These are phyloP conservation scores for Perodicticus potto DNA, from an alignment of 2,797 vertebrate species.

Conservation along the genomic window DNA sequence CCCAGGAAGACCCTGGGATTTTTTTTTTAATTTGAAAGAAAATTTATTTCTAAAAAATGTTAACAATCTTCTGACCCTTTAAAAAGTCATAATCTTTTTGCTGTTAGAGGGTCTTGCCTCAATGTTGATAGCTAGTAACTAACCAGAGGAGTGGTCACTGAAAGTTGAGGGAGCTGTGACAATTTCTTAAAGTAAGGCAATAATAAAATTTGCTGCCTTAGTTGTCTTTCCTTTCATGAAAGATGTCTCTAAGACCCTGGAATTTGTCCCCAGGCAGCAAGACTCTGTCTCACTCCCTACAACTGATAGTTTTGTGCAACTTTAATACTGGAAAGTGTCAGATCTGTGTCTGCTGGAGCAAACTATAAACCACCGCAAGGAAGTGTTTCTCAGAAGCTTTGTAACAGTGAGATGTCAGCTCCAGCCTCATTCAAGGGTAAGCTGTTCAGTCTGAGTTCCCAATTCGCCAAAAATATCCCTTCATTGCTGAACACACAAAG, in stretches of 20 bases:
- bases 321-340: constrained; percentile 14
- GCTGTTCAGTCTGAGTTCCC: constrained; percentile 14
- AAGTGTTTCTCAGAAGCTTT: constrained; percentile 61
- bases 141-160: background rate
- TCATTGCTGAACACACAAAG: background rate
- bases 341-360: background rate
- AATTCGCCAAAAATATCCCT: background rate
- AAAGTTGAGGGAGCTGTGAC: no score
- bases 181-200: background rate
- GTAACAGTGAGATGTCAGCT: background rate
- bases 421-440: background rate
- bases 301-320: background rate
- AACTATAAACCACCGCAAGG: constrained; percentile 6
- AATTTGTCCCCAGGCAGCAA: background rate
- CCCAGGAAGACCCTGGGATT: background rate
- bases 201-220: background rate
- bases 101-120: background rate
- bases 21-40: background rate
- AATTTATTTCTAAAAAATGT: background rate
- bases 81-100: background rate
- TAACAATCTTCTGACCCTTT: background rate
- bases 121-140: background rate
- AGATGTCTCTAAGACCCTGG: background rate
- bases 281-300: background rate
- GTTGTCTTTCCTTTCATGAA: background rate